Evolutionary conservation across 2,113 vertebrate genomes (phyloP), one percentile per base, ranked within the genome.

Genomic region (Numenius arquata): DNA sequence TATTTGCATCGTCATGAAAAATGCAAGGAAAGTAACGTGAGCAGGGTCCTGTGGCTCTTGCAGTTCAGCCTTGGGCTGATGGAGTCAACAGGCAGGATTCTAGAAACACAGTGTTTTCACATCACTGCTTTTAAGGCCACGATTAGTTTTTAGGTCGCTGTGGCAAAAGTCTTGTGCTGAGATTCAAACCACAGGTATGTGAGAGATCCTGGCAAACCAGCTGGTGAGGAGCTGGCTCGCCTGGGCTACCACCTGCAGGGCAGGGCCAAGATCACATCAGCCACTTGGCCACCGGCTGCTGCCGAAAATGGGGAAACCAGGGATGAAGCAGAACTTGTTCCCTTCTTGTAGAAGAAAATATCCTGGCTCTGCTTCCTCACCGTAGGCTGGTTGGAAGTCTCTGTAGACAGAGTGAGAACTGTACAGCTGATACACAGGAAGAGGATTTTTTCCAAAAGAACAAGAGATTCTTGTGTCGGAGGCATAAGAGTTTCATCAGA

Each of bases 141-240:
- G 4, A 8, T 23, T 6, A 32, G 25, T 16, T 21, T 75, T 56
- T 47, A 21, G 20, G 34, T 30, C 15, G 15, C 43, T 56, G n/a
- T 32, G 61, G 74, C 29, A 12, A 1, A 63, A 40, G 34, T 29
- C 2, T 43, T 34, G 6, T 20, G 62, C 56, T 20, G 43, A 15
- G n/a, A 5, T 36, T 48, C 14, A 26, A 22, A 30, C 27, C 20
- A 2, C 12, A 30, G 6, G 18, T 11, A 4, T 1, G 12, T 12
- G 2, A 5, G 61, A 40, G 65, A 3, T 25, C 27, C 9, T 18
- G 32, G 47, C 36, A 5, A 8, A 6, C 12, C 16, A 1, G 5
- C 43, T 21, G 22, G 38, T 30, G 11, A 16, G 56, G n/a, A 34
- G 61, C 56, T n/a, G 45, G 55, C n/a, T 88, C 21, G 47, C 7